phyloP scores from a whole-genome alignment of 2,797 vertebrate genomes.

The Hydrolagus colliei region DNA sequence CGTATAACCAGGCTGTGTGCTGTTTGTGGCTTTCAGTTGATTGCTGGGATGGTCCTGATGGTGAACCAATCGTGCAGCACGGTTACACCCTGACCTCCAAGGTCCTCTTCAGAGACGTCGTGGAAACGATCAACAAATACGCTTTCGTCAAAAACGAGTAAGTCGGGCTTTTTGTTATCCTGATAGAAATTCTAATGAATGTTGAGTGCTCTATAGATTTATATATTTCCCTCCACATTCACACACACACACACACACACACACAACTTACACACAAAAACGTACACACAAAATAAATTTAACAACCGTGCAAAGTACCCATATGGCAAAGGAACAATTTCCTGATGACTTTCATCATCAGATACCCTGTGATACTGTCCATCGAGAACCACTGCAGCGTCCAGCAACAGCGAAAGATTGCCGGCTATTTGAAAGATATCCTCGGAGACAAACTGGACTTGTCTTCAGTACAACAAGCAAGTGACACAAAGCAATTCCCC shows the following conservation, averaged over 20 bases:
- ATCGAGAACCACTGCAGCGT: slow-evolving; percentile 95
- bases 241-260: no score
- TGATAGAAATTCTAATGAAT: neutral
- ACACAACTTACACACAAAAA: no score
- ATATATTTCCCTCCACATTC: no score
- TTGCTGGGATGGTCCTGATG: slow-evolving; percentile 94
- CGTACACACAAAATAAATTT: neutral
- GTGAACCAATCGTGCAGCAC: slow-evolving; percentile 91
- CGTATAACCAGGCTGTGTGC: neutral
- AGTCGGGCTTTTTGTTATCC: slow-evolving; percentile 44
- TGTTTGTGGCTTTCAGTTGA: slow-evolving; percentile 66
- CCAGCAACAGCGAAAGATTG: slow-evolving; percentile 94
- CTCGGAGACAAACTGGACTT: slow-evolving; percentile 83
- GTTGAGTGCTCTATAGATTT: neutral
- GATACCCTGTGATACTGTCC: slow-evolving; percentile 87
- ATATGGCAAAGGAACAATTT: neutral
- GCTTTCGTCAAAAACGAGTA: slow-evolving; percentile 92
- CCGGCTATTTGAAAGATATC: slow-evolving; percentile 84
- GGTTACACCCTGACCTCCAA: slow-evolving; percentile 96
- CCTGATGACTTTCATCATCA: slow-evolving; percentile 40
- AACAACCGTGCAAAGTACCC: neutral
- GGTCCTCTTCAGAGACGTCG: slow-evolving; percentile 86
- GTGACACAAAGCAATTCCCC: slow-evolving; percentile 75
- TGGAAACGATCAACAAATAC: slow-evolving; percentile 87
- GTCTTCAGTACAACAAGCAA: slow-evolving; percentile 56